phyloP scores from a whole-genome alignment of 2,113 vertebrate genomes.

The Desmodus rotundus region DNA sequence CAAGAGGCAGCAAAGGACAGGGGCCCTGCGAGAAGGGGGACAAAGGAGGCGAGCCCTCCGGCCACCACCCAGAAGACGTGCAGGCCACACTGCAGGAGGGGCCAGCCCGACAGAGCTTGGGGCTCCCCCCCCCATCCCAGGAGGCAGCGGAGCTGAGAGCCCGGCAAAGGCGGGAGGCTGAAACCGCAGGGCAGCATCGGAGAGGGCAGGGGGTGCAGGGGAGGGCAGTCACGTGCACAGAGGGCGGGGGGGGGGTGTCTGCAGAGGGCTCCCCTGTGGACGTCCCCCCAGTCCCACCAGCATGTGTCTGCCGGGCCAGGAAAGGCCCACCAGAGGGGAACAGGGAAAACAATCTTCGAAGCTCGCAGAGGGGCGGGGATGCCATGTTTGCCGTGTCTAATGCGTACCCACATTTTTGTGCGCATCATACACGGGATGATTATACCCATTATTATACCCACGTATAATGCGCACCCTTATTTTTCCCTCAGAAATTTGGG shows the following conservation, averaged over 20 bases:
- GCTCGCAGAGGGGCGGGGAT: no score
- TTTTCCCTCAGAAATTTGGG: no score
- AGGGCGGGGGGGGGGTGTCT: no score
- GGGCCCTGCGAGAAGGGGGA: neutral
- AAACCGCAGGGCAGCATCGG: accelerated
- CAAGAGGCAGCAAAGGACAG: neutral
- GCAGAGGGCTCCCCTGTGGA: neutral
- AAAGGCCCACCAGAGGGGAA: neutral
- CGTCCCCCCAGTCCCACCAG: accelerated
- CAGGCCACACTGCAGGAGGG: neutral
- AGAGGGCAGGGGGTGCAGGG: neutral
- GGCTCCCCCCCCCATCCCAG: neutral
- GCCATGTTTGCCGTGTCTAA: no score
- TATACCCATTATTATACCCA: no score
- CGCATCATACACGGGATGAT: no score
- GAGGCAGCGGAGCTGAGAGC: neutral
- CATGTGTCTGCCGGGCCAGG: accelerated
- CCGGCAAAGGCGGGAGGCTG: neutral
- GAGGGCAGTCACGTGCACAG: no score
- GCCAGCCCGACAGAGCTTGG: accelerated
- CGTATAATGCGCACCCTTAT: no score
- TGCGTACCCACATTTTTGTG: no score
- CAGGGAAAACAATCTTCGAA: accelerated
- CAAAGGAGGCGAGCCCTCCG: accelerated
- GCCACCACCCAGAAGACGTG: accelerated